Conservation (phyloP, 2,113 vertebrate species). For the Harpagus bidentatus region DNA sequence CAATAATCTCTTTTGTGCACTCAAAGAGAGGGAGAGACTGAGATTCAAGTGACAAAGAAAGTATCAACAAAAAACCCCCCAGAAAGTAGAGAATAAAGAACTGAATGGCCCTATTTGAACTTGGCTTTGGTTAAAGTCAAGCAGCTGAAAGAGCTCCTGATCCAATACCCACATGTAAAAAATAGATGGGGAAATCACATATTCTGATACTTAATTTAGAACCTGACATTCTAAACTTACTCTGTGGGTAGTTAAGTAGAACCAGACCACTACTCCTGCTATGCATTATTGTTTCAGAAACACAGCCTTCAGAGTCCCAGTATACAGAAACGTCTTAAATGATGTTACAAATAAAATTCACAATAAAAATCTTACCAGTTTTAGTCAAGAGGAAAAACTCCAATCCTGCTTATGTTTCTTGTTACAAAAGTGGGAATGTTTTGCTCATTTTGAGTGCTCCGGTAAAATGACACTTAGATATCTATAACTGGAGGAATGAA, state of each 20-base stretch:
- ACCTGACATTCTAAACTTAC: conserved; percentile 40
- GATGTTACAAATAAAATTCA: background rate
- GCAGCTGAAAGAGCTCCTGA: conserved; percentile 4
- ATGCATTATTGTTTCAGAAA: background rate
- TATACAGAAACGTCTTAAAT: background rate
- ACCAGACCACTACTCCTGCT: background rate
- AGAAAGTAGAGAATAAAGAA: background rate
- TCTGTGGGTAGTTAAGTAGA: background rate
- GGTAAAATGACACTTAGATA: background rate
- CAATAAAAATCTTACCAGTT: background rate
- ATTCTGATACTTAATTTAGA: conserved; percentile 48
- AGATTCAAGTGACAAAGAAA: background rate
- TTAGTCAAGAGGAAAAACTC: background rate
- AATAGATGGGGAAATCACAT: conserved; percentile 37
- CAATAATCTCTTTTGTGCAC: background rate
- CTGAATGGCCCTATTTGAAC: background rate
- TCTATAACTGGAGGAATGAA: background rate
- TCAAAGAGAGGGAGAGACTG: background rate
- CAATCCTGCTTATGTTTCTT: background rate
- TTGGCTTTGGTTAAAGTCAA: conserved; percentile 27
- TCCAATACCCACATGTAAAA: conserved; percentile 8
- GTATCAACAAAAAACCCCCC: background rate
- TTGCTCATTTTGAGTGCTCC: background rate
- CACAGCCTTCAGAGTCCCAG: background rate
- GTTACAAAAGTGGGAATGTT: background rate